Conservation (phyloP, 92 coral and sea anemone genomes). For the Actinostola sp. region DNA sequence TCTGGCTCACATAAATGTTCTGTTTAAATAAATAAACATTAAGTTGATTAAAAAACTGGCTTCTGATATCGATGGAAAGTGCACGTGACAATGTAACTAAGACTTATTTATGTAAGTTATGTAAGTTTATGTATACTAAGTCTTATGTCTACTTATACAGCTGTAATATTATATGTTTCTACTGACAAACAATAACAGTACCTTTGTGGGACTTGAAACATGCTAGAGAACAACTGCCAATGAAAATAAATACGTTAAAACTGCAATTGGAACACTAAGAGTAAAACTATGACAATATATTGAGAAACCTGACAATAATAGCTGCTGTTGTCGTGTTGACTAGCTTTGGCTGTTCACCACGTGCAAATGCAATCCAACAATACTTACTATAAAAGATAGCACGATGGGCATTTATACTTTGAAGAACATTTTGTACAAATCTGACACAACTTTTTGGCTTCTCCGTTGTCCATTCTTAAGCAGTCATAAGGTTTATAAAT, state of each 20-base stretch:
- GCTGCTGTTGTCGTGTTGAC: too few relatives aligned
- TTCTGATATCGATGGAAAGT: not conserved
- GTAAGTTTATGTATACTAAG: too few relatives aligned
- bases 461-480: conserved; percentile 21
- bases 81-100: too few relatives aligned
- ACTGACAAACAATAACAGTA: too few relatives aligned
- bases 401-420: conserved; percentile 84
- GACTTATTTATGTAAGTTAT: too few relatives aligned
- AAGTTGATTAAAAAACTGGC: not conserved
- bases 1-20: conserved; percentile 57
- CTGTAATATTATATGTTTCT: too few relatives aligned
- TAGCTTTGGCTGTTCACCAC: too few relatives aligned
- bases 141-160: too few relatives aligned
- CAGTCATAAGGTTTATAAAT: not conserved
- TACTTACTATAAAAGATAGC: conserved; percentile 73
- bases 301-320: too few relatives aligned
- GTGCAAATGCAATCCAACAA: not conserved
- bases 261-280: conserved; percentile 3
- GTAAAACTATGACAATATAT: too few relatives aligned
- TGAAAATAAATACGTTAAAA: too few relatives aligned
- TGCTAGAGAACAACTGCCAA: conserved; percentile 81
- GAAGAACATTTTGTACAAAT: conserved; percentile 60
- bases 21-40: not conserved
- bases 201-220: conserved; percentile 90
- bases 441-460: conserved; percentile 50